Conservation (phyloP, 2,113 vertebrate genomes). For the Opisthocomus hoazin region DNA sequence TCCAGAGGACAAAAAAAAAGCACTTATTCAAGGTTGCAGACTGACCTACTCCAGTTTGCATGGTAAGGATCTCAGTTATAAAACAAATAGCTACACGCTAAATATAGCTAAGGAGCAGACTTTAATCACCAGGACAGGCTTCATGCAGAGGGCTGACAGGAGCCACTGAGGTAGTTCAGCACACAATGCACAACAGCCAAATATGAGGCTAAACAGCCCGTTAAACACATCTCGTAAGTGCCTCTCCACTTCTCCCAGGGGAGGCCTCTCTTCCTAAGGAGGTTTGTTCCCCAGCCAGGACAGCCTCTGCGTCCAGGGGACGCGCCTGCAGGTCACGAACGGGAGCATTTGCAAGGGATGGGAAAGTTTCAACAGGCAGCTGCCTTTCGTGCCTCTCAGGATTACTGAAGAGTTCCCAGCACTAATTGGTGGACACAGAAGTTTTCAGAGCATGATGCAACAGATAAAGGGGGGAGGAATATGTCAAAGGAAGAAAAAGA, state of each 20-base stretch:
- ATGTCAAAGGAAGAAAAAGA: neutral
- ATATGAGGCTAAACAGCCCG: neutral
- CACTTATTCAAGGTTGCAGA: neutral
- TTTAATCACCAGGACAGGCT: neutral
- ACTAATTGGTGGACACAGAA: neutral
- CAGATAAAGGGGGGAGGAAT: neutral
- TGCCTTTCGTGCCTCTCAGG: neutral
- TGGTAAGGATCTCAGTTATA: neutral
- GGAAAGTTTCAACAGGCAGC: neutral
- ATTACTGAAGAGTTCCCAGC: neutral
- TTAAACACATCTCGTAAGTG: neutral
- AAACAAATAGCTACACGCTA: neutral
- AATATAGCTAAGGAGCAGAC: neutral
- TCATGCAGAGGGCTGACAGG: neutral
- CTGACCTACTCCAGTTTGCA: conserved; percentile 28
- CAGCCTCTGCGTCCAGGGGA: neutral
- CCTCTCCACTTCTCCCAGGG: neutral
- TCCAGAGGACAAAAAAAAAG: neutral
- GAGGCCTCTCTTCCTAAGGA: neutral
- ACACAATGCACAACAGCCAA: neutral
- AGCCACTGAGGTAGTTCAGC: neutral
- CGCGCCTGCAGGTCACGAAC: neutral
- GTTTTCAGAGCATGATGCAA: conserved; percentile 19
- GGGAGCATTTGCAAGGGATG: neutral
- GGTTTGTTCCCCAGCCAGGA: neutral